Evolutionary conservation across 2,888 invertebrate genomes (phyloP).

Genomic region (Matsumyia berberina): DNA sequence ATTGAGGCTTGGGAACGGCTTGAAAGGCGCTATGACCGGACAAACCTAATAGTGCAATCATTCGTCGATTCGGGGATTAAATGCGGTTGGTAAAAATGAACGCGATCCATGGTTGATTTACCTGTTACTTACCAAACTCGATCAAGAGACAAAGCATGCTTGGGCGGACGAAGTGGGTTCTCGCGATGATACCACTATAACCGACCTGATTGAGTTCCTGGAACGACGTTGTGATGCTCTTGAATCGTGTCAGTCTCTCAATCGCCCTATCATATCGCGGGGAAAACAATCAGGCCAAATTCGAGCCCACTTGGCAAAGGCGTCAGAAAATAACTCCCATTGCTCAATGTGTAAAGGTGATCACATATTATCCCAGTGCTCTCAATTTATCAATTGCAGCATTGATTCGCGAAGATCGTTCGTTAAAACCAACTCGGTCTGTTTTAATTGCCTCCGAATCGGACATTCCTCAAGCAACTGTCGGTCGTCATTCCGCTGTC

Average conservation of each 20-base stretch:
- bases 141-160: background rate
- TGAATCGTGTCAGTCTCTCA: background rate
- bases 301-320: constrained; percentile 7
- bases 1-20: constrained; percentile 38
- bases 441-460: constrained; percentile 41
- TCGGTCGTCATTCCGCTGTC: constrained; percentile 17
- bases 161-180: constrained; percentile 3
- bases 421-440: constrained; percentile 15
- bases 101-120: too few relatives aligned
- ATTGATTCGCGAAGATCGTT: constrained; percentile 6
- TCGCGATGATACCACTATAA: background rate
- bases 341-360: constrained; percentile 18
- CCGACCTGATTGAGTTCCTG: background rate
- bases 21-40: constrained; percentile 14
- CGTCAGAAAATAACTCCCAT: background rate
- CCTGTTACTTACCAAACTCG: constrained; percentile 21
- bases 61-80: constrained; percentile 30
- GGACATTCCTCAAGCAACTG: constrained; percentile 20
- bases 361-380: constrained; percentile 16
- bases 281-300: background rate
- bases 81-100: too few relatives aligned
- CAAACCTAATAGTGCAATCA: constrained; percentile 12
- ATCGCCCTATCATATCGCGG: background rate
- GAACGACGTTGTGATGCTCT: background rate
- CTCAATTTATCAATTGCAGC: constrained; percentile 1